A percentile compares a stretch with the other conserved stretches of the same genome.
These are phyloP conservation scores for Troilus luridus DNA, from an alignment of 2,888 invertebrate genomes.

Conservation along the genomic window DNA sequence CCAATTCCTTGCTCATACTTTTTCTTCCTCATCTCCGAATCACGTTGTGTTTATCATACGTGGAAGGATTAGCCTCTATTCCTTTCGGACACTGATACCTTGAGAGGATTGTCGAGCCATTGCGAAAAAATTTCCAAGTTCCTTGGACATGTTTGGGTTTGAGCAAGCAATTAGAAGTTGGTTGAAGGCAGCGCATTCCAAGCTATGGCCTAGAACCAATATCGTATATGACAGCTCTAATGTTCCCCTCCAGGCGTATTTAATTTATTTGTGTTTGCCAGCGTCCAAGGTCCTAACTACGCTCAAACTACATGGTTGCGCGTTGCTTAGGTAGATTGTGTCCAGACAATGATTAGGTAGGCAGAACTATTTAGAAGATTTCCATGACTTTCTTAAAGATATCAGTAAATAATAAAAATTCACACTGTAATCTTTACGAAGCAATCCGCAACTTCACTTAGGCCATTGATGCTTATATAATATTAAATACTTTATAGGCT, in stretches of 20 bases:
- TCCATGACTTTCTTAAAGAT: background rate
- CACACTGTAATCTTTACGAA: no score
- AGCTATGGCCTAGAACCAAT: background rate
- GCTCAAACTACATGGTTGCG: background rate
- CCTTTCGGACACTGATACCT: background rate
- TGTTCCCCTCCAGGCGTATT: background rate
- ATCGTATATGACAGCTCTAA: conserved; percentile 17
- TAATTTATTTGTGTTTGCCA: background rate
- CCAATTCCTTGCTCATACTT: background rate
- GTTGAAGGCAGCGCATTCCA: background rate
- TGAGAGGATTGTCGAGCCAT: background rate
- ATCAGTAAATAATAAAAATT: no score
- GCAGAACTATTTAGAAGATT: background rate
- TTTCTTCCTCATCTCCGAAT: background rate
- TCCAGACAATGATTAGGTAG: background rate
- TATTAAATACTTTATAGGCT: no score
- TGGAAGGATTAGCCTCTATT: background rate
- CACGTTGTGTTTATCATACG: conserved; percentile 7
- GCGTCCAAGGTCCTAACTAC: background rate
- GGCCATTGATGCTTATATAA: no score
- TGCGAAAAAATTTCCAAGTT: background rate
- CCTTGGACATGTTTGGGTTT: background rate
- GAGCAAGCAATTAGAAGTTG: background rate
- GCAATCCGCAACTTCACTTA: no score
- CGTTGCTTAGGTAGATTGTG: background rate